Evolutionary conservation across 2,888 invertebrate genomes (phyloP).

Genomic region (Achlya flavicornis): DNA sequence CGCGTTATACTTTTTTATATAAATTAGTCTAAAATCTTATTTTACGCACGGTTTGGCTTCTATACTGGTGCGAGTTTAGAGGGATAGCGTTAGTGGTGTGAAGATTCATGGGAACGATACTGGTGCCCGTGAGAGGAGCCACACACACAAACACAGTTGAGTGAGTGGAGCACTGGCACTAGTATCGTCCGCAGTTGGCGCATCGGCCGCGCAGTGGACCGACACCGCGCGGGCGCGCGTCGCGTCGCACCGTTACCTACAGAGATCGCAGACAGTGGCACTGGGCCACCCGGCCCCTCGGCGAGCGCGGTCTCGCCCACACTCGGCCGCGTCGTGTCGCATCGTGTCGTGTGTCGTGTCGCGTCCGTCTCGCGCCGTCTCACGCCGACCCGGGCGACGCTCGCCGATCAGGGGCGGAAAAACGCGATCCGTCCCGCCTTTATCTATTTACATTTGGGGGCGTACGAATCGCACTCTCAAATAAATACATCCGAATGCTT

Average conservation of each 20-base stretch:
- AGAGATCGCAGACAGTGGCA: constrained; percentile 79
- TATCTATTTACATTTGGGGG: constrained; percentile 72
- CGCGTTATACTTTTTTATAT: constrained; percentile 60
- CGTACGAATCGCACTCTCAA: constrained; percentile 70
- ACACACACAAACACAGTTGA: too few relatives aligned
- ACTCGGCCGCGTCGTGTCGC: constrained; percentile 16
- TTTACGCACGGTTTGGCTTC: constrained; percentile 80
- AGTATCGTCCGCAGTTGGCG: constrained; percentile 41
- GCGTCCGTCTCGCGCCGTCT: constrained; percentile 19
- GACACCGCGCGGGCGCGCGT: constrained; percentile 51
- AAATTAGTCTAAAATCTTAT: constrained; percentile 72
- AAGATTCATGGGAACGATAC: constrained; percentile 53
- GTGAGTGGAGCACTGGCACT: constrained; percentile 14
- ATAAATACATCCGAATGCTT: constrained; percentile 82
- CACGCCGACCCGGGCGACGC: constrained; percentile 50
- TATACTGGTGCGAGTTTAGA: constrained; percentile 79
- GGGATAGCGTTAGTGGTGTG: constrained; percentile 67
- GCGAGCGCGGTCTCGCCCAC: constrained; percentile 53
- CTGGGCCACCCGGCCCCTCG: constrained; percentile 61
- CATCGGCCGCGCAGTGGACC: constrained; percentile 59
- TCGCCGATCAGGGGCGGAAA: constrained; percentile 66
- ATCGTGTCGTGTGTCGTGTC: constrained; percentile 27
- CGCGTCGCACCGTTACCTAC: constrained; percentile 62
- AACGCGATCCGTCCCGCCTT: constrained; percentile 67
- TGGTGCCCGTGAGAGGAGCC: too few relatives aligned